Conservation (phyloP, 37 sponge, comb jelly and placozoan species). For the Diacarnus erythraeanus region DNA sequence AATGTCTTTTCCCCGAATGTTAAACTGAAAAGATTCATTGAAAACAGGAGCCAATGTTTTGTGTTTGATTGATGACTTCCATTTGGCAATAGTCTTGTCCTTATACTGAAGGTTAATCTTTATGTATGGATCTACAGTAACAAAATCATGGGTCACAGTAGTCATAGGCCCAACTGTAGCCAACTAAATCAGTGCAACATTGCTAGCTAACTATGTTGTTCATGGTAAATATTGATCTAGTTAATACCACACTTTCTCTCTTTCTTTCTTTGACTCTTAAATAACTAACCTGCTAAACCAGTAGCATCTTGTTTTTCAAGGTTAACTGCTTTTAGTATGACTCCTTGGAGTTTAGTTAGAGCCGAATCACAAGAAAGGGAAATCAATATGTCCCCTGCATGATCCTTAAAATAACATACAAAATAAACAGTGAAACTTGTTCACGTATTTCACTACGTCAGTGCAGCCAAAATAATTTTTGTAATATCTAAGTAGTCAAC, state of each 20-base stretch:
- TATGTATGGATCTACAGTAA: slow-evolving; percentile 67
- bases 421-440: too few species aligned
- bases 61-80: slow-evolving; percentile 58
- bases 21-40: slow-evolving; percentile 73
- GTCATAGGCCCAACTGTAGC: too few species aligned
- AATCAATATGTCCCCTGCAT: slow-evolving; percentile 29
- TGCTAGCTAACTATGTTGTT: too few species aligned
- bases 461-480: too few species aligned
- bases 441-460: too few species aligned
- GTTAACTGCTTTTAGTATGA: slow-evolving; percentile 43
- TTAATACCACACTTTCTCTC: too few species aligned
- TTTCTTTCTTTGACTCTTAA: too few species aligned
- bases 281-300: slow-evolving; percentile 43
- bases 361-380: slow-evolving; percentile 26
- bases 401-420: too few species aligned
- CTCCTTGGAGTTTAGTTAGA: background rate
- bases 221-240: too few species aligned
- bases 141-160: too few species aligned
- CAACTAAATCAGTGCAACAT: too few species aligned
- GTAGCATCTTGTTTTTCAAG: slow-evolving; percentile 27
- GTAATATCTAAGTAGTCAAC: too few species aligned
- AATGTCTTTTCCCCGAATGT: slow-evolving; percentile 23
- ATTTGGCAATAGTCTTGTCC: slow-evolving; percentile 31
- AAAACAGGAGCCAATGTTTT: slow-evolving; percentile 56
- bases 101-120: slow-evolving; percentile 49